Evolutionary conservation across 1,140 invertebrate species (phyloP).

Genomic region (Goniozus legneri): DNA sequence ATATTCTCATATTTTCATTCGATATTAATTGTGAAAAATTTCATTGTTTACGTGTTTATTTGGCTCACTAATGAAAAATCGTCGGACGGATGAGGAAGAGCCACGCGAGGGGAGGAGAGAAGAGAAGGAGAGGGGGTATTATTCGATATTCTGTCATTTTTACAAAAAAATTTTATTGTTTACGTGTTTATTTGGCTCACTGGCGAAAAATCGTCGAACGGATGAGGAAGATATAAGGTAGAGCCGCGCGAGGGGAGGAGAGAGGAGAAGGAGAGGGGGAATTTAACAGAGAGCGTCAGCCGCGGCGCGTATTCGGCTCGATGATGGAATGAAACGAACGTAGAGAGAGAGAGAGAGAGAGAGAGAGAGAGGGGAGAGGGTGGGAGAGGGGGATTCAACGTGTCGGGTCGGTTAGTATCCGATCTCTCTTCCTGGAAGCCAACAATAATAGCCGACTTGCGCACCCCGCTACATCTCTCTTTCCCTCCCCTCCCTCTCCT

Average conservation of each 20-base stretch:
- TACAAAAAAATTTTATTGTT: too few relatives aligned
- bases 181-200: too few relatives aligned
- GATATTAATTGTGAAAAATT: too few relatives aligned
- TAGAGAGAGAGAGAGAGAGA: conserved; percentile 1
- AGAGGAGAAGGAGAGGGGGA: neutral
- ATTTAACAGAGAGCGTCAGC: neutral
- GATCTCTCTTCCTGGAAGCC: conserved; percentile 50
- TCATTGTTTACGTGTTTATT: too few relatives aligned
- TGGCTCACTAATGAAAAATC: conserved; percentile 5
- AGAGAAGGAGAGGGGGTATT: too few relatives aligned
- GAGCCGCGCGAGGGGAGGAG: too few relatives aligned
- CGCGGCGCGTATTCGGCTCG: neutral
- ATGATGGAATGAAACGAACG: conserved; percentile 3
- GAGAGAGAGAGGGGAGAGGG: conserved; percentile 1
- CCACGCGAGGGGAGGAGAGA: conserved; percentile 6
- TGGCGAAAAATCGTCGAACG: too few relatives aligned
- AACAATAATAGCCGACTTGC: conserved; percentile 41
- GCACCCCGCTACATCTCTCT: neutral
- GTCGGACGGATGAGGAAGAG: conserved; percentile 7
- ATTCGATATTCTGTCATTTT: too few relatives aligned
- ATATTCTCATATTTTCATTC: too few relatives aligned
- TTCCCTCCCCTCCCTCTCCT: conserved; percentile 9
- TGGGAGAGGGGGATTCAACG: conserved; percentile 9
- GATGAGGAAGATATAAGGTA: too few relatives aligned
- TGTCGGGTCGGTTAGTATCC: conserved; percentile 10